A percentile compares a stretch with the other conserved stretches of the same genome.
Conservation (phyloP, 1,140 invertebrate genomes). For the Bombus difficillimus region DNA sequence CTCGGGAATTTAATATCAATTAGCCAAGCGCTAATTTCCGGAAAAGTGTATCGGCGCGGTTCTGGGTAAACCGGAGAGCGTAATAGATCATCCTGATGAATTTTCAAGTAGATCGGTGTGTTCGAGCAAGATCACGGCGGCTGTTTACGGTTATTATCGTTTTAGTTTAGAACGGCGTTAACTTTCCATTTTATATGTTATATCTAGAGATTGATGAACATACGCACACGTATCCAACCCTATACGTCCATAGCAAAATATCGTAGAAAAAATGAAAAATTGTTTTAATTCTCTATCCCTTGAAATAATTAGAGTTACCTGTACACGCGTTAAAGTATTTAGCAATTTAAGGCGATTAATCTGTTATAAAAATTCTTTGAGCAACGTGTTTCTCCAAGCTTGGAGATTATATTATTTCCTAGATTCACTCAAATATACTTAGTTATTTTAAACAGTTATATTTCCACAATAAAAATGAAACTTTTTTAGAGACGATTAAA, state of each 20-base stretch:
- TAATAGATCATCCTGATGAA: background rate
- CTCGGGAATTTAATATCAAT: slow-evolving; percentile 43
- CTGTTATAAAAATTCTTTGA: background rate
- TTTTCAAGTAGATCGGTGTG: background rate
- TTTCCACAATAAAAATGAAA: no score
- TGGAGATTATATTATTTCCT: no score
- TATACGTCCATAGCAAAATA: background rate
- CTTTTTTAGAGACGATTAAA: no score
- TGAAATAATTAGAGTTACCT: background rate
- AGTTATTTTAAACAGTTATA: no score
- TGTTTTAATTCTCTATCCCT: background rate
- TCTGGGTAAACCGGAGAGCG: background rate
- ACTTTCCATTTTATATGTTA: no score
- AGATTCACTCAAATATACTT: no score
- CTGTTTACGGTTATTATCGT: background rate
- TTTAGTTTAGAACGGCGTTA: background rate
- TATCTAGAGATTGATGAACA: no score
- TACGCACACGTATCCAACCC: no score
- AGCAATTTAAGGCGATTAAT: background rate
- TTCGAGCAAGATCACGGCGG: background rate
- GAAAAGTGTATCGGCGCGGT: background rate
- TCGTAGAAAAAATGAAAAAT: background rate
- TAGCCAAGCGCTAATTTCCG: slow-evolving; percentile 9
- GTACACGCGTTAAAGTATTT: background rate
- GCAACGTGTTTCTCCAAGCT: no score